Base-by-base conservation (phyloP, 2,113 vertebrate species). In the Phocoena sinus region DNA sequence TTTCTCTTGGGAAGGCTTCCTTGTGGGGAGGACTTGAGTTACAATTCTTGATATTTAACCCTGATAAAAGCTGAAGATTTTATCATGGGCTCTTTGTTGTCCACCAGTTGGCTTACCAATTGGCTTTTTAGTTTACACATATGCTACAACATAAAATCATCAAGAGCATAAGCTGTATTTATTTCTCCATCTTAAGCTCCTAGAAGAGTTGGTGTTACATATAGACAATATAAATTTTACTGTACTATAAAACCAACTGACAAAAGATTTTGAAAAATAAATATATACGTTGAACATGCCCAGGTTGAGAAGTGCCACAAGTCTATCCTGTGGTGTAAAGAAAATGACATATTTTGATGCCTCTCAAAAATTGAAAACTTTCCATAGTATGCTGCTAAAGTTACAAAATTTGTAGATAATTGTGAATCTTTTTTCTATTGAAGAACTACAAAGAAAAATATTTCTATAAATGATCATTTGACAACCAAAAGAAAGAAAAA, bases 41-140 rank as follows among this genome's bases (percentile, higher is more conserved):
- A 50, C 18, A 77, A 11, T 60, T 95, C 3, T 84, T 58, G 13
- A 70, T 84, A 31, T 10, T 76, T 14, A 95, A 58, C 1, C 33
- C 8, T 62, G 47, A 47, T 47, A 47, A 47, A 47, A 85, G 15
- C 50, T 60, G 11, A 28, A 26, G 26, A 13, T 95, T 68, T 91
- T 15, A 60, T 77, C 25, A 25, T 60, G 80, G 28, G 13, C 31
- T 60, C 3, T 60, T 38, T 68, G 62, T 13, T 83, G 17, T 10
- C 25, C 3, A 26, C 2, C 0, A 3, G 60, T 4, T 62, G 1
- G 1, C 38, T 4, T 79, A 3, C 38, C 9, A 11, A 47, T 47
- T 47, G 44, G 9, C 10, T 47, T 17, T 41, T 50, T n/a, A 23
- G 3, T 86, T 71, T 87, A 71, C 11, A 41, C 6, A 71, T 56